phyloP scores from a whole-genome alignment of 2,888 invertebrate genomes.

The Portevinia maculata region DNA sequence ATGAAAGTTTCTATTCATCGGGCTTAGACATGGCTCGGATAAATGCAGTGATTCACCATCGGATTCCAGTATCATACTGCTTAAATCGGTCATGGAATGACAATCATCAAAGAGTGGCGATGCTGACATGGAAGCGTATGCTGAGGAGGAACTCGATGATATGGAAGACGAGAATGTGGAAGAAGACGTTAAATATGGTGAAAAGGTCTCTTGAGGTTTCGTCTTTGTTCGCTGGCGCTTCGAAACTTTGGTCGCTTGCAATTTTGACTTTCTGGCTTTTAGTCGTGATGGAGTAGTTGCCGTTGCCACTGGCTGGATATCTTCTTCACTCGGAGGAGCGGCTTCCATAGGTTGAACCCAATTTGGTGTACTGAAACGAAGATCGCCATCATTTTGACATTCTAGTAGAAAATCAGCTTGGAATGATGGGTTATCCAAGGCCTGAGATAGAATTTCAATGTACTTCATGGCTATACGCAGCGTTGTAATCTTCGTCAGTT shows the following conservation, averaged over 20 bases:
- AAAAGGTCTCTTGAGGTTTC: slow-evolving; percentile 67
- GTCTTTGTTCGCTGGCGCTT: slow-evolving; percentile 75
- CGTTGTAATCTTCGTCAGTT: slow-evolving; percentile 95
- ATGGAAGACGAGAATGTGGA: slow-evolving; percentile 61
- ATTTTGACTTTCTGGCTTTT: slow-evolving; percentile 55
- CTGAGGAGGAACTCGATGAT: slow-evolving; percentile 74
- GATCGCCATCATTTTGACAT: slow-evolving; percentile 76
- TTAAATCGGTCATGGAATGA: slow-evolving; percentile 78
- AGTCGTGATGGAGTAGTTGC: slow-evolving; percentile 55
- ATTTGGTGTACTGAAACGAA: slow-evolving; percentile 73
- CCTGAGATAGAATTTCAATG: slow-evolving; percentile 89
- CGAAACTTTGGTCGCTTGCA: slow-evolving; percentile 56
- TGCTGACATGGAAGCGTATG: slow-evolving; percentile 75
- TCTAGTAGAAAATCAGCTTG: slow-evolving; percentile 79
- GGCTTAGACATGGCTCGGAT: slow-evolving; percentile 80
- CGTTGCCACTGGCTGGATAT: slow-evolving; percentile 29
- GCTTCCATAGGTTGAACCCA: slow-evolving; percentile 53
- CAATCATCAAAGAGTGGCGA: slow-evolving; percentile 66
- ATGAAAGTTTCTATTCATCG: slow-evolving; percentile 68
- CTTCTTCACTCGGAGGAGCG: slow-evolving; percentile 49
- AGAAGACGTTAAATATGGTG: slow-evolving; percentile 61
- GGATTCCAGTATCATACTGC: slow-evolving; percentile 83
- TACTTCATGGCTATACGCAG: slow-evolving; percentile 94
- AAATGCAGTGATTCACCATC: slow-evolving; percentile 85
- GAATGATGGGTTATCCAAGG: slow-evolving; percentile 84